Percentiles rank a stretch among this genome's conserved stretches.
Conservation (phyloP, 2,797 vertebrate species). For the Labeo calbasu region DNA sequence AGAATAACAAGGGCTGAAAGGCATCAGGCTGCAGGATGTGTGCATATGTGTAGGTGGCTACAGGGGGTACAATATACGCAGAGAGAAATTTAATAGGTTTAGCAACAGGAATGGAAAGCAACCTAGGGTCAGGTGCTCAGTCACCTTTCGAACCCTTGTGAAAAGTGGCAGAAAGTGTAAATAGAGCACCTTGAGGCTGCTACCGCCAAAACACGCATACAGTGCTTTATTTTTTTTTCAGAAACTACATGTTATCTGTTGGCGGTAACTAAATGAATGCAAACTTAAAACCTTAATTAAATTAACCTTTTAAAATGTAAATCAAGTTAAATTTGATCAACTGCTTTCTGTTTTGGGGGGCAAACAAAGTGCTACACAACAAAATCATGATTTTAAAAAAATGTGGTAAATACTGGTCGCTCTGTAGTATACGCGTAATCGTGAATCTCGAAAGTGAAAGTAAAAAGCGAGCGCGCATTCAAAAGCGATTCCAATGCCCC, state of each 20-base stretch:
- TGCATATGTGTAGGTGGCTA: constrained; percentile 18
- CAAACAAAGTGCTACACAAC: too few relatives aligned
- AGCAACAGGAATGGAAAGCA: constrained; percentile 60
- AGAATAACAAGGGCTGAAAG: background rate
- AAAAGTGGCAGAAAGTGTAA: background rate
- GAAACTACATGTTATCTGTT: background rate
- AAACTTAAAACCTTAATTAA: too few relatives aligned
- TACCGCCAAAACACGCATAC: background rate
- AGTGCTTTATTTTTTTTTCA: background rate
- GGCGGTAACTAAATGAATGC: too few relatives aligned
- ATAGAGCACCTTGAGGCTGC: background rate
- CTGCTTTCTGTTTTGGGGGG: too few relatives aligned
- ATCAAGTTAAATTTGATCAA: too few relatives aligned
- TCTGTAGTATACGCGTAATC: too few relatives aligned
- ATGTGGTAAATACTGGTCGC: too few relatives aligned
- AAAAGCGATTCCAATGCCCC: too few relatives aligned
- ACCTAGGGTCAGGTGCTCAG: constrained; percentile 13
- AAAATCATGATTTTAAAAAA: too few relatives aligned
- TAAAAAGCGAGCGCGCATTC: too few relatives aligned
- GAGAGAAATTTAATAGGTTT: constrained; percentile 25
- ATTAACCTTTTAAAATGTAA: too few relatives aligned
- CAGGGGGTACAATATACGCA: background rate
- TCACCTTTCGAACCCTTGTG: background rate
- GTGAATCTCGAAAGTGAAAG: too few relatives aligned
- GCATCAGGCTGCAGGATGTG: background rate